Evolutionary conservation across 2,113 vertebrate genomes (phyloP).

Genomic region (Semnornis frantzii): DNA sequence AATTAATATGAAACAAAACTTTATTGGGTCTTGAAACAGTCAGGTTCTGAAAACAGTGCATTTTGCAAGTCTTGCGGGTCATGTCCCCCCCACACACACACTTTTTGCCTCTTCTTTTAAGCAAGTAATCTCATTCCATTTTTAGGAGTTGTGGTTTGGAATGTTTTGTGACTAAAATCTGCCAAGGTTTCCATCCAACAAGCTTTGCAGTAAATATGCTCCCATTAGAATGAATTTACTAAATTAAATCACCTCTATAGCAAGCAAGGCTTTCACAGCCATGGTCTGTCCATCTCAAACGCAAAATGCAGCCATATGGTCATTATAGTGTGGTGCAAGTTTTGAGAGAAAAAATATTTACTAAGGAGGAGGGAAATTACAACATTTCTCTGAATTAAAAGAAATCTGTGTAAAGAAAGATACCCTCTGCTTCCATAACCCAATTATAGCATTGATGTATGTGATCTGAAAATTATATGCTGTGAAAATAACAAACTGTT

Average conservation of each 20-base stretch:
- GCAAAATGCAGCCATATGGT: neutral
- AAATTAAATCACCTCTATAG: neutral
- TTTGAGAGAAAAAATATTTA: neutral
- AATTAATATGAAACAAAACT: neutral
- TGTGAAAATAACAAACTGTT: neutral
- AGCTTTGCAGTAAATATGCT: neutral
- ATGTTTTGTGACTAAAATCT: neutral
- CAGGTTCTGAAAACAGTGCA: neutral
- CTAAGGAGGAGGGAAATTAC: neutral
- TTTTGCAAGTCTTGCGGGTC: neutral
- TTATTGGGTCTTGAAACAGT: neutral
- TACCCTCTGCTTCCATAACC: conserved; percentile 6
- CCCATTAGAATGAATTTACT: neutral
- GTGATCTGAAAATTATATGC: conserved; percentile 36
- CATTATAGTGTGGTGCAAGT: neutral
- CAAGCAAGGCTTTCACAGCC: neutral
- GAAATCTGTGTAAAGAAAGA: conserved; percentile 28
- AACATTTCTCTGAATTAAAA: neutral
- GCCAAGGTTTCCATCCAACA: neutral
- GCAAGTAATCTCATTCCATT: neutral
- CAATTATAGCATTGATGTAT: neutral
- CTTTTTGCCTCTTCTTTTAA: neutral
- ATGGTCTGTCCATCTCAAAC: neutral
- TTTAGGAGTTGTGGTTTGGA: neutral
- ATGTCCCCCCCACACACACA: accelerated